A percentile compares a stretch with the other conserved stretches of the same genome.
phyloP scores from a whole-genome alignment of 2,113 vertebrate genomes.

The Myocastor coypus region DNA sequence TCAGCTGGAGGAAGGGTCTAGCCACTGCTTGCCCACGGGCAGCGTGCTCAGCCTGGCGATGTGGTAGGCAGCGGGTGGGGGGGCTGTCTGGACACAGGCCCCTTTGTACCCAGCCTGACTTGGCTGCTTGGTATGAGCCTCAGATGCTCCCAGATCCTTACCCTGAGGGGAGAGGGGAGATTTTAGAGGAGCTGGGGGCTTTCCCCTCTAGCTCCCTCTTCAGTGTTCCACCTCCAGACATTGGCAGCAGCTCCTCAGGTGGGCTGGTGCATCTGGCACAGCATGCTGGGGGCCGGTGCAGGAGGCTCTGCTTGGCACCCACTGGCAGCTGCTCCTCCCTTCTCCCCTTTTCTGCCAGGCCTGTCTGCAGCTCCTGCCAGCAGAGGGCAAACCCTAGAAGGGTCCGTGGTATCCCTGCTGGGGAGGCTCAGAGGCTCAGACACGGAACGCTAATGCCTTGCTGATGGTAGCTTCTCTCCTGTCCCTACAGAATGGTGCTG shows the following conservation, averaged over 20 bases:
- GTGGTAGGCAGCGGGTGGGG: conserved; percentile 64
- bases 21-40: conserved; percentile 56
- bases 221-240: not conserved
- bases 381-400: conserved; percentile 24
- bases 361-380: conserved; percentile 31
- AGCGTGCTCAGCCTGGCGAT: conserved; percentile 83
- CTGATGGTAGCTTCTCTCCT: conserved; percentile 72
- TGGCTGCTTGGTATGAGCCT: conserved; percentile 86
- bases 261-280: not conserved
- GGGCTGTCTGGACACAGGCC: conserved; percentile 84
- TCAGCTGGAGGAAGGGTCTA: conserved; percentile 45
- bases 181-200: not conserved
- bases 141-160: conserved; percentile 82
- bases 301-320: not conserved
- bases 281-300: not conserved
- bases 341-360: conserved; percentile 46
- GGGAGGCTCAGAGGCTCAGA: conserved; percentile 27
- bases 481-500: conserved; percentile 95
- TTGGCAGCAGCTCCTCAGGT: conserved; percentile 52
- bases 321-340: not conserved
- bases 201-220: not conserved
- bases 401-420: not conserved
- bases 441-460: not conserved
- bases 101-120: conserved; percentile 85
- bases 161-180: conserved; percentile 41